These are phyloP conservation scores for Gadus macrocephalus DNA, from an alignment of 2,113 vertebrate species.

Conservation along the genomic window DNA sequence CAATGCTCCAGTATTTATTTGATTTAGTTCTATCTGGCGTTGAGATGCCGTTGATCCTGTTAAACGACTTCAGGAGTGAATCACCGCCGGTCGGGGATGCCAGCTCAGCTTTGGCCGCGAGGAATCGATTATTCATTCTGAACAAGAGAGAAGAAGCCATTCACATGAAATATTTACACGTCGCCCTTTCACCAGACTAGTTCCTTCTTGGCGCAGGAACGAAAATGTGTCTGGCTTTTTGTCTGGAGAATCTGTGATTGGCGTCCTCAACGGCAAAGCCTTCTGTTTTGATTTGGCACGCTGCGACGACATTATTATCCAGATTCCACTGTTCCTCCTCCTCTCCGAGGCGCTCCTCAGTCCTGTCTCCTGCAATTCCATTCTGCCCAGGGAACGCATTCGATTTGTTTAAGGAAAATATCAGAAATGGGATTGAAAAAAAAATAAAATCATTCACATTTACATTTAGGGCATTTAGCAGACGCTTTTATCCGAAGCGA, in stretches of 20 bases:
- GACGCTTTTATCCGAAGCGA: too few relatives aligned
- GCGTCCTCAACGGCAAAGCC: constrained; percentile 20
- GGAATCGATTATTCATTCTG: not conserved
- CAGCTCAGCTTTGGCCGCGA: constrained; percentile 34
- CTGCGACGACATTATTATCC: constrained; percentile 11
- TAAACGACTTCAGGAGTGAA: too few relatives aligned
- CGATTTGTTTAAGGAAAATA: too few relatives aligned
- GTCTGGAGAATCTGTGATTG: constrained; percentile 18
- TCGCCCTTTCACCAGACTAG: constrained; percentile 29
- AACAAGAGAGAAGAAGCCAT: constrained; percentile 26
- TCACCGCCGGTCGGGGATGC: constrained; percentile 8
- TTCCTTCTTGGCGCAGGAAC: constrained; percentile 25
- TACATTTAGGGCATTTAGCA: too few relatives aligned
- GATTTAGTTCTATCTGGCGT: constrained; percentile 24
- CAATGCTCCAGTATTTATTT: not conserved
- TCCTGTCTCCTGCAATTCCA: too few relatives aligned
- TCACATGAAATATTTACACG: constrained; percentile 38
- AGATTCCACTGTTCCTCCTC: constrained; percentile 6
- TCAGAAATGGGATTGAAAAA: too few relatives aligned
- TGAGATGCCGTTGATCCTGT: too few relatives aligned
- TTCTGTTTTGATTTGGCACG: constrained; percentile 28
- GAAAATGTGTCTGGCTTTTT: constrained; percentile 36
- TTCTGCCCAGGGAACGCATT: too few relatives aligned
- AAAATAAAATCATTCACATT: too few relatives aligned
- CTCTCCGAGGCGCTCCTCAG: too few relatives aligned